Base-by-base conservation (phyloP, 2,888 invertebrate genomes). In the Boloria selene region DNA sequence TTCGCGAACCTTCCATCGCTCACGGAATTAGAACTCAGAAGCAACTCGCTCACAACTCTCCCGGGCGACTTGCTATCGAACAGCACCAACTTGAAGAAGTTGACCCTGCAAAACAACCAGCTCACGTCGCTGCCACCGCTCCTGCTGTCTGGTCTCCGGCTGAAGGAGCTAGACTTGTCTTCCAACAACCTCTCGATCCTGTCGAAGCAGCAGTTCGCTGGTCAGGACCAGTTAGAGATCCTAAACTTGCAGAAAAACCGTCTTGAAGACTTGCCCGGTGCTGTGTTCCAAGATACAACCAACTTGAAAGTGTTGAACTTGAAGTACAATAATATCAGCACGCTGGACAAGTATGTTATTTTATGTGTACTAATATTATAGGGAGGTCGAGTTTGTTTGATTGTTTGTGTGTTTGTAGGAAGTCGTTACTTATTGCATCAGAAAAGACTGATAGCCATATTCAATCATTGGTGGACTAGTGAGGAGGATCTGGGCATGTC, bases 1-100 rank as follows among this genome's bases (percentile, higher is more conserved):
- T 83, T 83, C 69, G 49, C 74, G 5, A 71, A 72, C 0, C 76
- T 82, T 0, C 16, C 51, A 0, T 42, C 72, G 0, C 67, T 83
- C 38, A 61, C 55, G 6, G 16, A 61, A 1, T 55, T 83, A 0
- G 66, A 75, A 4, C 70, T 81, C 2, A 70, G 74, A 10, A 16
- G 70, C 14, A 79, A 77, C 22, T 44, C 5, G 0, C 44, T 84
- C 3, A 18, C 13, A 0, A 1, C 16, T 1, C 54, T 81, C 1
- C 69, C 73, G 3, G 69, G 60, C 0, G 60, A 66, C n/a, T n/a
- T 74, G 0, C 77, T 84, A 62, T 4, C 10, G 0, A 77, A 77
- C 0, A 65, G 78, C 3, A 13, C 22, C 0, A 44, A 60, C 0
- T 65, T 84, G 16, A 17, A 26, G 0, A 47, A 3, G 0, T 67